phyloP scores from a whole-genome alignment of 2,888 invertebrate genomes.

The Synergus umbraculus region DNA sequence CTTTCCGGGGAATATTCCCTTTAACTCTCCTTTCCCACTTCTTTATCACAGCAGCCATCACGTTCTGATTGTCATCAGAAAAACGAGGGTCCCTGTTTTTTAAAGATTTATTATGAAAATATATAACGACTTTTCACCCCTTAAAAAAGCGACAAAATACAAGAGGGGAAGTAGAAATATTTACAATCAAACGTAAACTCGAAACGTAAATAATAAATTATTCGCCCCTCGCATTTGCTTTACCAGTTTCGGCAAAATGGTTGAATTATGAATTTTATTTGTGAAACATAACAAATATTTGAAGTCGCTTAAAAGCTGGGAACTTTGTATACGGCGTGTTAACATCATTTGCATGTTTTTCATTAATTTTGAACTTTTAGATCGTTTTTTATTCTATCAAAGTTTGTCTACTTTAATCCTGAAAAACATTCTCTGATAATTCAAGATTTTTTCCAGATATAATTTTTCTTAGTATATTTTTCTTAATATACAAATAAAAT shows the following conservation, averaged over 20 bases:
- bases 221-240: neutral
- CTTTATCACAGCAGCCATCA: neutral
- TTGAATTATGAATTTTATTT: conserved; percentile 10
- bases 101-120: neutral
- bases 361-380: neutral
- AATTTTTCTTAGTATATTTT: too few relatives aligned
- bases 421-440: too few relatives aligned
- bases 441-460: too few relatives aligned
- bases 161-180: neutral
- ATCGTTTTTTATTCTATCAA: neutral
- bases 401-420: too few relatives aligned
- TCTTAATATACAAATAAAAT: too few relatives aligned
- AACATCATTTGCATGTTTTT: neutral
- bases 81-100: neutral
- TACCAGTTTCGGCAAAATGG: neutral
- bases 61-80: neutral
- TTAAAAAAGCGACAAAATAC: neutral
- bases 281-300: conserved; percentile 2
- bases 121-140: neutral
- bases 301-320: neutral
- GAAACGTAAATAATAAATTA: neutral
- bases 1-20: neutral
- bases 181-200: neutral
- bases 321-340: neutral
- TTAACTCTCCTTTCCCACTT: conserved; percentile 3